Percentiles rank a stretch among this genome's conserved stretches.
These are phyloP conservation scores for Lanistes nyassanus DNA, from an alignment of 1,140 invertebrate species.

Conservation along the genomic window DNA sequence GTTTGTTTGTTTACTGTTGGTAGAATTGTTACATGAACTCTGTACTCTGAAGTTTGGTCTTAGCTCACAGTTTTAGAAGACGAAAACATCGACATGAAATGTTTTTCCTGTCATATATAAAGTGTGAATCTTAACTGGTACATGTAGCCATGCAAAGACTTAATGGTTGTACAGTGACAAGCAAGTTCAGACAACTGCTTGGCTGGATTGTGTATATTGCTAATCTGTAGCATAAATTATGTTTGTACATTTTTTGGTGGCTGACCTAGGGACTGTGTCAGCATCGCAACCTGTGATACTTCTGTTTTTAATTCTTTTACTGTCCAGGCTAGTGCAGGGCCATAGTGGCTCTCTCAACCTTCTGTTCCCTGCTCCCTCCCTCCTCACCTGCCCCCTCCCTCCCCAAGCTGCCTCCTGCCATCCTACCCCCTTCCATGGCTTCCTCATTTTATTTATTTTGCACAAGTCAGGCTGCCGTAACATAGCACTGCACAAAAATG, in stretches of 20 bases:
- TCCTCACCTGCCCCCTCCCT: not conserved
- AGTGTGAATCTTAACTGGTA: not conserved
- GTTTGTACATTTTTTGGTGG: not conserved
- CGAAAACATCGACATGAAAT: not conserved
- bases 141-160: not conserved
- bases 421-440: constrained; percentile 1
- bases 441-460: not conserved
- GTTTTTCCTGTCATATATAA: not conserved
- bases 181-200: not conserved
- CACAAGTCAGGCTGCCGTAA: not conserved
- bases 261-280: not conserved
- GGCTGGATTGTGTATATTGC: not conserved
- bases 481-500: not conserved
- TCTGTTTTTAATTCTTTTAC: constrained; percentile 18
- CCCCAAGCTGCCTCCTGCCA: not conserved
- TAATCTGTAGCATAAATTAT: constrained; percentile 3
- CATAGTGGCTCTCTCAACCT: not conserved
- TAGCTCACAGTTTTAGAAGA: not conserved
- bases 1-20: not conserved
- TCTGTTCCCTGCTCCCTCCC: not conserved
- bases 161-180: not conserved
- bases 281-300: constrained; percentile 18
- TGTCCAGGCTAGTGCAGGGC: not conserved
- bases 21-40: not conserved
- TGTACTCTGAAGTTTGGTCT: not conserved